A percentile compares a stretch with the other conserved stretches of the same genome.
Evolutionary conservation across 2,888 invertebrate species (phyloP).

Genomic region (Drosophila villosipedis): DNA sequence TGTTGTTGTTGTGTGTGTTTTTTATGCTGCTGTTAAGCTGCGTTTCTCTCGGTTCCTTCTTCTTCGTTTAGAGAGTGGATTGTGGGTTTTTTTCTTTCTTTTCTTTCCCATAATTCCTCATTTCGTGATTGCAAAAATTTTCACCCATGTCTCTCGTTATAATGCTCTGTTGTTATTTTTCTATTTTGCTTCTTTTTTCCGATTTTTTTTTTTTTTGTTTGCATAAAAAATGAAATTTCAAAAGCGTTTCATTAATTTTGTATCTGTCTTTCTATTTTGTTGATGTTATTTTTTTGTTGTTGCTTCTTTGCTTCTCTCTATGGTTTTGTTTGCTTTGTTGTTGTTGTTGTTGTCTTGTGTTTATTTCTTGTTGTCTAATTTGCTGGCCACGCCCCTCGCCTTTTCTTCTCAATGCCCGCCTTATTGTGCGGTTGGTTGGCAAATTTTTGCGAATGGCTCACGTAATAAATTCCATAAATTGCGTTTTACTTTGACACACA

Average conservation of each 20-base stretch:
- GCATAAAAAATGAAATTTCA: constrained; percentile 68
- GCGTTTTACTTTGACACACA: constrained; percentile 80
- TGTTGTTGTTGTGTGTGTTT: constrained; percentile 8
- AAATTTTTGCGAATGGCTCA: constrained; percentile 72
- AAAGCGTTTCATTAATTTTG: constrained; percentile 71
- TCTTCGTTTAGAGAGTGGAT: constrained; percentile 1
- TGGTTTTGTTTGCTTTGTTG: constrained; percentile 16
- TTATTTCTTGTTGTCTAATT: constrained; percentile 40
- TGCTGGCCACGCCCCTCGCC: constrained; percentile 36
- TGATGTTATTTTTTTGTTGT: constrained; percentile 4
- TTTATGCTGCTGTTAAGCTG: constrained; percentile 14
- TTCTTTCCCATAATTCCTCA: constrained; percentile 53
- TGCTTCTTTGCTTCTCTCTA: constrained; percentile 5
- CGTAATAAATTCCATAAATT: constrained; percentile 79
- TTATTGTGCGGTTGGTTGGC: constrained; percentile 38
- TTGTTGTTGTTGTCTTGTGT: constrained; percentile 9
- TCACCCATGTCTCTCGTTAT: constrained; percentile 45
- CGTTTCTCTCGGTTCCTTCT: constrained; percentile 31
- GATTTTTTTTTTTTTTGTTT: constrained; percentile 43
- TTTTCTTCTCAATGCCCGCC: constrained; percentile 1
- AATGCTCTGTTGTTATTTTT: constrained; percentile 41
- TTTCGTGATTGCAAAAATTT: constrained; percentile 62
- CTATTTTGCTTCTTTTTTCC: constrained; percentile 23
- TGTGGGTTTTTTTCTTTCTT: constrained; percentile 30
- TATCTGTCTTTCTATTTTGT: constrained; percentile 27